phyloP scores from a whole-genome alignment of 2,888 invertebrate genomes.

The Microplitis deprimator region DNA sequence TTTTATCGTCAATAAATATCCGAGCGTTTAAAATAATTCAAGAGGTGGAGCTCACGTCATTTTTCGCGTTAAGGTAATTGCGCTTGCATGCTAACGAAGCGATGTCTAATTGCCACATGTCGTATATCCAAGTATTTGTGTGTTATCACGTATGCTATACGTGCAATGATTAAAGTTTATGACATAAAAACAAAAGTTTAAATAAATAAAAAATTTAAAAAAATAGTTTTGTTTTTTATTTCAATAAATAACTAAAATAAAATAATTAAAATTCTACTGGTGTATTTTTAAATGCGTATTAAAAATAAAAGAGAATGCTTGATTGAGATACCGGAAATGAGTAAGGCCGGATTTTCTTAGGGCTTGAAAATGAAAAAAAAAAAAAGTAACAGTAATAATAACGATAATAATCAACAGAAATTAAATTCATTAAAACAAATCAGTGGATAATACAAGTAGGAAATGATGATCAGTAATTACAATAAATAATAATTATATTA shows the following conservation, averaged over 20 bases:
- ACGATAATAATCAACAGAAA: neutral
- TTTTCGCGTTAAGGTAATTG: constrained; percentile 27
- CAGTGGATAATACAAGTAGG: neutral
- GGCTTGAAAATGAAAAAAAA: neutral
- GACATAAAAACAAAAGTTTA: constrained; percentile 14
- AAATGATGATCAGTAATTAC: neutral
- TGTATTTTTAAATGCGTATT: neutral
- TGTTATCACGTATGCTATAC: constrained; percentile 1
- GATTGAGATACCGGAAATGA: neutral
- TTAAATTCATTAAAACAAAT: neutral
- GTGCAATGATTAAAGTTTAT: neutral
- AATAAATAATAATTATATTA: neutral
- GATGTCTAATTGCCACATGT: constrained; percentile 38
- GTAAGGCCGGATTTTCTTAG: neutral
- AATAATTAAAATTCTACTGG: neutral
- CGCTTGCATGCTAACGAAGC: constrained; percentile 40
- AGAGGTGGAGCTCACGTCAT: constrained; percentile 6
- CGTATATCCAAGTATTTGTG: neutral
- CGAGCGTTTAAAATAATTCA: constrained; percentile 4
- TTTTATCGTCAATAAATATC: neutral
- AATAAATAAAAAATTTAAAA: neutral
- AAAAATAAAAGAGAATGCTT: neutral
- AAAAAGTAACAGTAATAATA: neutral
- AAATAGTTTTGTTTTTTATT: neutral
- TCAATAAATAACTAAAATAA: neutral